Conservation (phyloP, 1,140 invertebrate species). For the Zaprionus vittiger region DNA sequence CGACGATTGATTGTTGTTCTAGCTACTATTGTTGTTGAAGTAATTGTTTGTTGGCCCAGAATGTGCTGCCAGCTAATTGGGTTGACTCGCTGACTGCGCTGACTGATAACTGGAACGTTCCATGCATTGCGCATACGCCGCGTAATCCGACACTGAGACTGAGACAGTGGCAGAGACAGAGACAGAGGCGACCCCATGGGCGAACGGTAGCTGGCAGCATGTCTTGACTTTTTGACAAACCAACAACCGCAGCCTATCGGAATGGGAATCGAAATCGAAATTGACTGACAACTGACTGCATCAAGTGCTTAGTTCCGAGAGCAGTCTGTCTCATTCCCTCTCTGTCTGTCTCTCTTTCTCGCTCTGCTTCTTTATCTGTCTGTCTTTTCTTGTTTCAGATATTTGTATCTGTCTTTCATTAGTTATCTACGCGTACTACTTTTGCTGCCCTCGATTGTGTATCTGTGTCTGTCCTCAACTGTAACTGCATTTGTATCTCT, state of each 20-base stretch:
- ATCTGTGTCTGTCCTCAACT: neutral
- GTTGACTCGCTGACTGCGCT: constrained; percentile 8
- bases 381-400: constrained; percentile 5
- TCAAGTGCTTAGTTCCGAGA: constrained; percentile 58
- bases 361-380: neutral
- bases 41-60: constrained; percentile 33
- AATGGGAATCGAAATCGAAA: constrained; percentile 31
- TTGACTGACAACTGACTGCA: constrained; percentile 47
- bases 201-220: constrained; percentile 63
- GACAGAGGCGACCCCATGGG: neutral
- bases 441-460: neutral
- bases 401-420: constrained; percentile 6
- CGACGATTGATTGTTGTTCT: constrained; percentile 20
- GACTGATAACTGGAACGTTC: constrained; percentile 53
- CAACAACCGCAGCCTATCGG: constrained; percentile 38
- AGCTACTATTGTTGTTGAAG: constrained; percentile 14
- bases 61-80: constrained; percentile 27
- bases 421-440: constrained; percentile 8
- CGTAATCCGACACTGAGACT: constrained; percentile 54
- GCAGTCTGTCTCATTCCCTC: neutral
- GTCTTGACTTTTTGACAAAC: constrained; percentile 63
- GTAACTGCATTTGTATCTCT: neutral
- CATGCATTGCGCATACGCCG: constrained; percentile 61
- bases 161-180: neutral
- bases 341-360: neutral